Base-by-base conservation (phyloP, 2,888 invertebrate genomes). In the Tubulanus polymorphus region DNA sequence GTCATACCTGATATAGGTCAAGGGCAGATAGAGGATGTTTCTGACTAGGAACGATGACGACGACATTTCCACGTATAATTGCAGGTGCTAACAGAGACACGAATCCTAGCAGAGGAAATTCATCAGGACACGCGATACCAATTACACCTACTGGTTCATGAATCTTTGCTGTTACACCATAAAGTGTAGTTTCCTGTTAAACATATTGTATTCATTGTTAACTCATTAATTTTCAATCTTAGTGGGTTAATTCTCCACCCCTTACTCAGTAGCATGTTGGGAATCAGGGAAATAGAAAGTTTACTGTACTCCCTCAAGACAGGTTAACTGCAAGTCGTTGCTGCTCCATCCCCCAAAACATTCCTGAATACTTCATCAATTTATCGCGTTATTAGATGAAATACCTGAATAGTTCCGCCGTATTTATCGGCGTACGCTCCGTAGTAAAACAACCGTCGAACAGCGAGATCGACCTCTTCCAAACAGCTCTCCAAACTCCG, bases 121-220 rank as follows among this genome's bases (percentile, higher is more conserved):
- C 65, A 58, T 79, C 76, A 18, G 80, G 79, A 61, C 80, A 80
- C 27, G 76, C 74, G 45, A 81, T 76, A 20, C 78, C 81, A 46
- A 81, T 74, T 47, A 81, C 76, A 18, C 81, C 81, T 10, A 81
- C 65, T 15, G 81, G 76, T 57, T 79, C 79, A 58, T 78, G 71
- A n/a, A 76, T 61, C 63, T 78, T 73, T 10, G 77, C 62, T 25
- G 79, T 79, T 27, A 72, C 72, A 15, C 79, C 80, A 60, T 78
- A 79, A 26, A 79, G 60, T 8, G 73, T 72, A 0, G 79, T 79
- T 56, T 78, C 78, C 75, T 76, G 55, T 2, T 58, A 57, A 26
- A 26, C 28, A 50, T 12, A 46, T 27, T 12, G n/a, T n/a, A n/a
- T n/a, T n/a, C n/a, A n/a, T n/a, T n/a, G n/a, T n/a, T n/a, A n/a